Conservation (phyloP, 2,797 vertebrate species). For the Crenichthys baileyi region DNA sequence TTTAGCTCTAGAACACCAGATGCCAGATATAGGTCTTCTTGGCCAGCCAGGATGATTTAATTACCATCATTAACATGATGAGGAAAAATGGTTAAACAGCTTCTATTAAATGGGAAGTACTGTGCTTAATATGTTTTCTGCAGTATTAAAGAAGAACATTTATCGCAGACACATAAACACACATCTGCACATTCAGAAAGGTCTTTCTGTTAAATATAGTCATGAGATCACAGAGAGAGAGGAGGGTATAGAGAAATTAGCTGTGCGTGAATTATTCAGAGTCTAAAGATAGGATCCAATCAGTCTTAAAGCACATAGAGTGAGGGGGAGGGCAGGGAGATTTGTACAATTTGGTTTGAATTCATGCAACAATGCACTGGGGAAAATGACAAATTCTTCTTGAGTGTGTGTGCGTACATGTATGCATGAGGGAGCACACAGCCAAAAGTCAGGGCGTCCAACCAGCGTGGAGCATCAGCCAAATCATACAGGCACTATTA, state of each 20-base stretch:
- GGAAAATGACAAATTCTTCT: conserved; percentile 47
- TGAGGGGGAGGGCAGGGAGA: conserved; percentile 37
- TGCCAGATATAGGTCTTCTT: conserved; percentile 56
- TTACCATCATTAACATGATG: conserved; percentile 60
- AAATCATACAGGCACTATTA: conserved; percentile 29
- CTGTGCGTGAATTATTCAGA: conserved; percentile 79
- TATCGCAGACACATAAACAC: conserved; percentile 48
- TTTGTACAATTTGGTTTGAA: conserved; percentile 66
- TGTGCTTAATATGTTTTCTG: conserved; percentile 44
- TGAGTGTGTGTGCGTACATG: conserved; percentile 49
- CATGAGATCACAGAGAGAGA: conserved; percentile 47
- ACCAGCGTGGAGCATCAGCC: conserved; percentile 59
- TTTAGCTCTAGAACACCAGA: conserved; percentile 58
- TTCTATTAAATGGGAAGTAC: conserved; percentile 30
- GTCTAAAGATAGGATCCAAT: conserved; percentile 82
- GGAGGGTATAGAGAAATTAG: conserved; percentile 66
- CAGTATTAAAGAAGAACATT: conserved; percentile 42
- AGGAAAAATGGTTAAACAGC: conserved; percentile 57
- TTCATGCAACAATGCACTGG: conserved; percentile 64
- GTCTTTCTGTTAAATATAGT: conserved; percentile 73
- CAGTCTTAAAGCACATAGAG: conserved; percentile 33
- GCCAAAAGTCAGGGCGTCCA: conserved; percentile 46
- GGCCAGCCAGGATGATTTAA: conserved; percentile 55
- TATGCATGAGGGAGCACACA: conserved; percentile 62
- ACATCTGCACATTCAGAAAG: conserved; percentile 54